phyloP scores from a whole-genome alignment of 2,888 invertebrate genomes.

The Cyclophora punctaria region DNA sequence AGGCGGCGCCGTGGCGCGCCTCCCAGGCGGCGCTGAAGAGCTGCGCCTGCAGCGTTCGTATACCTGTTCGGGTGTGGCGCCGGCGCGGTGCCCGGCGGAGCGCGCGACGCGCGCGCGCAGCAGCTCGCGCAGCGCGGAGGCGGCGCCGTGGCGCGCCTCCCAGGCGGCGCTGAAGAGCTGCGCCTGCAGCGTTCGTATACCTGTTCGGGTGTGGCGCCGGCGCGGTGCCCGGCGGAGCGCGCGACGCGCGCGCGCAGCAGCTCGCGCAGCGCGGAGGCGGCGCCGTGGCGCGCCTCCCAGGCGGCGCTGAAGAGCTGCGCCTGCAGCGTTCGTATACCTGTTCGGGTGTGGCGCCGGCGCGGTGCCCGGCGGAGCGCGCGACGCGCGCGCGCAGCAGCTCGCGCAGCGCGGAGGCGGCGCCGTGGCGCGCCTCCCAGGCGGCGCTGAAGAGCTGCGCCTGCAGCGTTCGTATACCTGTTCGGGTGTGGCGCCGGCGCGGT shows the following conservation, averaged over 20 bases:
- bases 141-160: constrained; percentile 96
- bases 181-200: constrained; percentile 86
- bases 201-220: constrained; percentile 72
- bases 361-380: constrained; percentile 79
- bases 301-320: constrained; percentile 89
- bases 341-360: constrained; percentile 66
- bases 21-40: constrained; percentile 95
- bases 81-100: constrained; percentile 81
- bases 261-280: constrained; percentile 90
- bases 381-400: constrained; percentile 50
- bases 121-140: constrained; percentile 86
- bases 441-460: constrained; percentile 90
- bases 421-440: constrained; percentile 95
- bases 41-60: constrained; percentile 89
- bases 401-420: constrained; percentile 93
- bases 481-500: constrained; percentile 70
- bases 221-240: constrained; percentile 80
- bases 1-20: constrained; percentile 94
- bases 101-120: constrained; percentile 41
- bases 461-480: constrained; percentile 82
- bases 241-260: constrained; percentile 46
- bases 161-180: constrained; percentile 92
- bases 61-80: constrained; percentile 76
- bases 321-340: constrained; percentile 87
- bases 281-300: constrained; percentile 96